Evolutionary conservation across 2,113 vertebrate genomes (phyloP), one percentile per base, ranked within the genome.

Genomic region (Aegithalos caudatus): DNA sequence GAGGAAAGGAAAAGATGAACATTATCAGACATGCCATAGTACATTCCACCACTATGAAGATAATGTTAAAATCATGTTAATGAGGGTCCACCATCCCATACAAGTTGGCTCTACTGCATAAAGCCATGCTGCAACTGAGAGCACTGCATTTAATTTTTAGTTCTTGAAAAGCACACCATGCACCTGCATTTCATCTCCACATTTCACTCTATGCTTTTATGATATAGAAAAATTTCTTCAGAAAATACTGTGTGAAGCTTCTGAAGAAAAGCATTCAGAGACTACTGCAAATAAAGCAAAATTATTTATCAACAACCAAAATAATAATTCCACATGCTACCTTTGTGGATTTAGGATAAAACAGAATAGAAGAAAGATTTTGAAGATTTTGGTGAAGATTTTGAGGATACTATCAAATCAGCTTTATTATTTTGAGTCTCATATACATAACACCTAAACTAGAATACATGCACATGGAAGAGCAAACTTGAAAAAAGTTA

Each of bases 1-100:
- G 97, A 98, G 97, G 98, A 98, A 98, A 98, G 99, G 98, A 99
- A 98, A 98, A 99, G 98, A 99, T 98, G 97, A 98, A 98, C 95
- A 98, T 99, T 98, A 99, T 98, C 98, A 99, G 96, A 98, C 97
- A 98, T 98, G 98, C 97, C 97, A 97, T 94, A 98, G 95, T 95
- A 98, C 58, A 97, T 95, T 95, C 93, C 94, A 95, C 95, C 86
- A 95, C 86, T 95, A 98, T 82, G 97, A 98, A 97, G 95, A 96
- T 94, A 95, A 97, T 93, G 95, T 95, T 96, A 97, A 92, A 90
- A 84, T 85, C 60, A 91, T 92, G 94, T 94, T 96, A 97, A 92
- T 88, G 91, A 94, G 69, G 78, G 94, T 70, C 92, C 81, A 80
- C 80, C 1, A 28, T 91, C 54, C 73, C 62, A 78, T 81, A 60